Evolutionary conservation across 2,888 invertebrate species (phyloP).

Genomic region (Pardosa pseudoannulata): DNA sequence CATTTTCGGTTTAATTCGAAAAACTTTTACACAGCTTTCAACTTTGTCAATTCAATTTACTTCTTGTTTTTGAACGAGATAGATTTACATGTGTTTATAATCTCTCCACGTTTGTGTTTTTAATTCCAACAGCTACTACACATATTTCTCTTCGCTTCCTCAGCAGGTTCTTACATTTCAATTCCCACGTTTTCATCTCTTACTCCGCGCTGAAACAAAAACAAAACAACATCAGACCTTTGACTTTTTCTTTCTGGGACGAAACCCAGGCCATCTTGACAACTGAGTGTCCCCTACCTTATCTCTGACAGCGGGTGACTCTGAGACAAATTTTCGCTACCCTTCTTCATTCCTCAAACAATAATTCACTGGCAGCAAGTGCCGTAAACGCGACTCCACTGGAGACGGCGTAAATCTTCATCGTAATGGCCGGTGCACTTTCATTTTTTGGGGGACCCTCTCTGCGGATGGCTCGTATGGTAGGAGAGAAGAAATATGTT

Average conservation of each 20-base stretch:
- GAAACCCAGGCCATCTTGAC: conserved; percentile 22
- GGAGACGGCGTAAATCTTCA: conserved; percentile 29
- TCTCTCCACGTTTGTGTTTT: too few relatives aligned
- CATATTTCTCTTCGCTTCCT: too few relatives aligned
- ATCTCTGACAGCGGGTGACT: conserved; percentile 51
- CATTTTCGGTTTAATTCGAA: too few relatives aligned
- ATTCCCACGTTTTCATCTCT: neutral
- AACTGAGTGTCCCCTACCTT: conserved; percentile 44
- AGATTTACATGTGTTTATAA: too few relatives aligned
- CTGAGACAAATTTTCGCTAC: conserved; percentile 53
- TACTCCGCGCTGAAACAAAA: neutral
- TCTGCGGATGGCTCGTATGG: too few relatives aligned
- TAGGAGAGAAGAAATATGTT: neutral
- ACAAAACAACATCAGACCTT: neutral
- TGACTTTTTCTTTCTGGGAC: neutral
- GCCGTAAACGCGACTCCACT: conserved; percentile 17
- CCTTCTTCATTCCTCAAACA: conserved; percentile 36
- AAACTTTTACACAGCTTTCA: too few relatives aligned
- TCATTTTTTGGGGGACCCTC: too few relatives aligned
- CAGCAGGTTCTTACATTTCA: neutral
- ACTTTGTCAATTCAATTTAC: too few relatives aligned
- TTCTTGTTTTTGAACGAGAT: too few relatives aligned
- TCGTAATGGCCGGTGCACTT: neutral
- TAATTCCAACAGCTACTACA: too few relatives aligned
- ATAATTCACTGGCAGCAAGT: conserved; percentile 40